Conservation (phyloP, 1,140 invertebrate species). For the Meteorus sp. region DNA sequence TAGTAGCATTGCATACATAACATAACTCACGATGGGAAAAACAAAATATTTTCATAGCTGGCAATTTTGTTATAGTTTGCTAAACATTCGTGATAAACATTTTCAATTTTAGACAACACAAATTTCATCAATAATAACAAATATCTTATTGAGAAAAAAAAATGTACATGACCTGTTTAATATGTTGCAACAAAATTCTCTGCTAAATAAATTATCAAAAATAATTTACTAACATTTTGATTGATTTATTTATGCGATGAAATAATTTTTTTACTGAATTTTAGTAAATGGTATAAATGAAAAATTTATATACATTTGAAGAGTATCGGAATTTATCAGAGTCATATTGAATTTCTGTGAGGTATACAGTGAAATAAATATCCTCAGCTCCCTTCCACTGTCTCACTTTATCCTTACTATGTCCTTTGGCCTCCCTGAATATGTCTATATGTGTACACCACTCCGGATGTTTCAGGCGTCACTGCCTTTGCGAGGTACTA, state of each 20-base stretch:
- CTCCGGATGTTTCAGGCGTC: conserved; percentile 55
- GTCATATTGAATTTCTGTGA: conserved; percentile 17
- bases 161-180: neutral
- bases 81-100: conserved; percentile 17
- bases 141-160: neutral
- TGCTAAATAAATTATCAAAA: conserved; percentile 18
- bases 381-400: neutral
- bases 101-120: neutral
- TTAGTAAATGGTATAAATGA: conserved; percentile 27
- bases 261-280: too few species aligned
- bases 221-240: too few species aligned
- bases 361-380: conserved; percentile 3
- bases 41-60: conserved; percentile 48
- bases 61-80: neutral
- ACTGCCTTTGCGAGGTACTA: conserved; percentile 55
- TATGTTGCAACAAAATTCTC: too few species aligned
- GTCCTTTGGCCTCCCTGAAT: conserved; percentile 9
- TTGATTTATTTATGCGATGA: too few species aligned
- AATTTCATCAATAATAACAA: neutral
- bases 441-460: conserved; percentile 7
- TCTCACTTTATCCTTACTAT: too few species aligned
- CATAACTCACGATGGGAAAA: conserved; percentile 54
- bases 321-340: neutral
- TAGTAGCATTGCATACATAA: too few species aligned
- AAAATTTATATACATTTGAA: conserved; percentile 19